phyloP scores from a whole-genome alignment of 2,113 vertebrate species.

The Argyrosomus japonicus region DNA sequence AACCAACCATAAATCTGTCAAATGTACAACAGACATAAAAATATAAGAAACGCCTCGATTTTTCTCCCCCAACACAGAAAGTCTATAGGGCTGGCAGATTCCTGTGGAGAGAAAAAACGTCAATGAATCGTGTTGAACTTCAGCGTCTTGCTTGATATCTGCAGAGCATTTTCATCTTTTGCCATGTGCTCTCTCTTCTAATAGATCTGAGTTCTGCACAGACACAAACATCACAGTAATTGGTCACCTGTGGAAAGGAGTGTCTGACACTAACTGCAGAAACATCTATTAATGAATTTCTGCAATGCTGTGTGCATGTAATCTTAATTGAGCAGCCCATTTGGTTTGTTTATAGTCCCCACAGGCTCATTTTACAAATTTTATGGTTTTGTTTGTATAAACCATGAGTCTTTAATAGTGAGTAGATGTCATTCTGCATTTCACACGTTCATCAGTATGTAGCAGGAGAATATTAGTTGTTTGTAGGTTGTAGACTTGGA shows the following conservation, averaged over 20 bases:
- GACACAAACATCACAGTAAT: constrained; percentile 22
- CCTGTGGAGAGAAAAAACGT: constrained; percentile 17
- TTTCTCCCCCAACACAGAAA: neutral
- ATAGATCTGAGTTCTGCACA: constrained; percentile 16
- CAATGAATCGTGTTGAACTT: constrained; percentile 33
- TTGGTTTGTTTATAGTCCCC: neutral
- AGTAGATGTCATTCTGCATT: neutral
- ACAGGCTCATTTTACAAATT: neutral
- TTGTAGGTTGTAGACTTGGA: neutral
- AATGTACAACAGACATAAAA: constrained; percentile 18
- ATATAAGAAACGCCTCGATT: neutral
- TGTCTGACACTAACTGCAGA: neutral
- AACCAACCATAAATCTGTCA: constrained; percentile 17
- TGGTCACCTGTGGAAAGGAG: constrained; percentile 35
- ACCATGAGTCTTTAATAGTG: neutral
- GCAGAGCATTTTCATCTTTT: constrained; percentile 22
- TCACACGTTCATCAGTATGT: neutral
- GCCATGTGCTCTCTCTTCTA: neutral
- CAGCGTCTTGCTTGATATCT: constrained; percentile 29
- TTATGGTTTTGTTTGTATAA: neutral
- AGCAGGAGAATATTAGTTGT: too few species aligned
- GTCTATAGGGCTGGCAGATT: constrained; percentile 5
- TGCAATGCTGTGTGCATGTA: neutral
- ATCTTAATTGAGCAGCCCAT: neutral
- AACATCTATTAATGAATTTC: neutral